phyloP scores from a whole-genome alignment of 2,113 vertebrate genomes.

The Calyptomena viridis region DNA sequence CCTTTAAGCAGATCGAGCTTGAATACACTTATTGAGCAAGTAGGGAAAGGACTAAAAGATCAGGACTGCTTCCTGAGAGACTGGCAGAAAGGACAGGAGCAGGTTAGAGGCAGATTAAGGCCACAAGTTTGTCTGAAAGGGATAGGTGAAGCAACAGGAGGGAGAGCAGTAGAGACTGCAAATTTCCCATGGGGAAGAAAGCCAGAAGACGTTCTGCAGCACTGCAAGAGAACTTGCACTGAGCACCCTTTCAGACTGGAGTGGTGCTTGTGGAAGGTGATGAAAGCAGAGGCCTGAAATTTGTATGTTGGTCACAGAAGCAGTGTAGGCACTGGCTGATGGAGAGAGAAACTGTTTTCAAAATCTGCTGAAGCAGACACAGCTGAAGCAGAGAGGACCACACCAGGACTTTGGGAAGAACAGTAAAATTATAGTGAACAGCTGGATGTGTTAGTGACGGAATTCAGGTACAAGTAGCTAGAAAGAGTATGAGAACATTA shows the following conservation, averaged over 20 bases:
- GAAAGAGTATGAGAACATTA: not conserved
- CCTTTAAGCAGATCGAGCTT: not conserved
- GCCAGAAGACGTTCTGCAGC: not conserved
- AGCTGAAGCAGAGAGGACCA: not conserved
- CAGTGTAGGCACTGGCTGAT: not conserved
- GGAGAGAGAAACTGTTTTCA: not conserved
- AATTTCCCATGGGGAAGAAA: not conserved
- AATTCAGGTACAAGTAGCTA: not conserved
- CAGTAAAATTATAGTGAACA: not conserved
- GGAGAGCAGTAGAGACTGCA: not conserved
- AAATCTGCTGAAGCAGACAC: not conserved
- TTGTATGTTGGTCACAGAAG: not conserved
- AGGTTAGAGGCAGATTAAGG: not conserved
- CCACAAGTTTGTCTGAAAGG: not conserved
- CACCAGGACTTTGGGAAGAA: not conserved
- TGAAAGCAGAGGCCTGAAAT: not conserved
- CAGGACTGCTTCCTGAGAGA: not conserved
- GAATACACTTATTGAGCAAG: not conserved
- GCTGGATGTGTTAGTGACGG: not conserved
- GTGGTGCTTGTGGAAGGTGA: not conserved
- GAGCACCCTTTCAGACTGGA: not conserved
- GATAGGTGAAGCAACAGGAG: not conserved
- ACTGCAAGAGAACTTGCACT: not conserved
- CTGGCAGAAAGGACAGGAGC: not conserved
- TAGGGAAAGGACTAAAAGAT: not conserved